These are phyloP conservation scores for Emys orbicularis DNA, from an alignment of 2,797 vertebrate species.

Conservation along the genomic window DNA sequence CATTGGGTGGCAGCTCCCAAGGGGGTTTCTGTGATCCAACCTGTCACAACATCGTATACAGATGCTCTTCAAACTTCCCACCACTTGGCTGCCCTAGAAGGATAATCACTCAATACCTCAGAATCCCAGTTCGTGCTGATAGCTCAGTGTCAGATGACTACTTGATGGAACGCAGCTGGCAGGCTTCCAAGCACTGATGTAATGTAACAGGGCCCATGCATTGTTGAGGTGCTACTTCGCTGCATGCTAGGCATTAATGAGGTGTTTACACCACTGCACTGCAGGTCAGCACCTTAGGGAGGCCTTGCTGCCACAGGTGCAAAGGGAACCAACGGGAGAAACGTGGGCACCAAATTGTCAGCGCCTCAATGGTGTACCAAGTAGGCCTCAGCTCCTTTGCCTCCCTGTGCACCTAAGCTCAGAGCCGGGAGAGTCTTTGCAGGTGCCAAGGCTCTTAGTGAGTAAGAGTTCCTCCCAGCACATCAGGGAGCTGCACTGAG, in stretches of 20 bases:
- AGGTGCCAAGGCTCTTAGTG: not conserved
- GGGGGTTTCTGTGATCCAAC: too few species aligned
- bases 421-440: not conserved
- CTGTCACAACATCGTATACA: rapidly evolving
- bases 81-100: not conserved
- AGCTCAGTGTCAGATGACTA: not conserved
- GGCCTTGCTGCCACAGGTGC: rapidly evolving
- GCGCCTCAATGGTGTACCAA: not conserved
- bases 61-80: rapidly evolving
- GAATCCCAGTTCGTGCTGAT: rapidly evolving
- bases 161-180: rapidly evolving
- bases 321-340: not conserved
- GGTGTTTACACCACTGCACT: not conserved
- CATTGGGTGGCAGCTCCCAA: too few species aligned
- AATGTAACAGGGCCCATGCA: not conserved
- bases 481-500: not conserved
- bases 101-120: rapidly evolving
- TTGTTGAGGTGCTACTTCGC: not conserved
- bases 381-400: not conserved
- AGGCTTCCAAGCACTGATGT: not conserved
- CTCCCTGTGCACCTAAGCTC: not conserved
- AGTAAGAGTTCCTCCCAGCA: not conserved
- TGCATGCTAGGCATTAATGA: not conserved
- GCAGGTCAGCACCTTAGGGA: not conserved
- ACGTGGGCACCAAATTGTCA: not conserved